phyloP scores from a whole-genome alignment of 1,140 invertebrate species.

The Lordiphosa collinella region DNA sequence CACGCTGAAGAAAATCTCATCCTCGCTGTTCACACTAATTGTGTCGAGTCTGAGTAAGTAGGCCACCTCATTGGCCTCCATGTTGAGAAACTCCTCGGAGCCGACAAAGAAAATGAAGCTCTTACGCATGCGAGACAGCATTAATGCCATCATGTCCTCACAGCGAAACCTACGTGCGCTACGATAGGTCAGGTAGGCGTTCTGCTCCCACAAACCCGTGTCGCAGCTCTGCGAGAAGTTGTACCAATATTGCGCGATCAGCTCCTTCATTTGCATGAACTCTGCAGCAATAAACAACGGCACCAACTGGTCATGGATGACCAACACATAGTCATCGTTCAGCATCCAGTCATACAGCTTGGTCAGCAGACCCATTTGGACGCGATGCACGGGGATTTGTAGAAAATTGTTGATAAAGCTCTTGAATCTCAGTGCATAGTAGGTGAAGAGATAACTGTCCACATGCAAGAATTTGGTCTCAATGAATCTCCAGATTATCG shows the following conservation, averaged over 20 bases:
- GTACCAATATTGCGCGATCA: slow-evolving; percentile 24
- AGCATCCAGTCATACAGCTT: slow-evolving; percentile 42
- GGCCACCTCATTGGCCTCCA: slow-evolving; percentile 12
- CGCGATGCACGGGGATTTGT: slow-evolving; percentile 14
- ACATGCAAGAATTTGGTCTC: slow-evolving; percentile 14
- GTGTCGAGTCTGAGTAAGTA: slow-evolving; percentile 9
- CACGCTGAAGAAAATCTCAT: slow-evolving; percentile 39
- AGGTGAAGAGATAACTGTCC: slow-evolving; percentile 22
- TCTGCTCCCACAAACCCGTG: slow-evolving; percentile 9
- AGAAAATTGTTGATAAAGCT: neutral
- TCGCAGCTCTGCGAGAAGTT: neutral
- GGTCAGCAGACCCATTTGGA: slow-evolving; percentile 5
- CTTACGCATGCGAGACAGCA: slow-evolving; percentile 13
- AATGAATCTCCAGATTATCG: slow-evolving; percentile 30
- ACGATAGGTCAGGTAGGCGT: slow-evolving; percentile 17
- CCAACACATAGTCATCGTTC: neutral
- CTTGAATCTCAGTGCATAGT: neutral
- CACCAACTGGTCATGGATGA: slow-evolving; percentile 1
- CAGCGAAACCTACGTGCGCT: neutral
- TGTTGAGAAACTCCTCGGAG: slow-evolving; percentile 14
- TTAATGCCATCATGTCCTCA: slow-evolving; percentile 16
- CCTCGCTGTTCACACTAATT: slow-evolving; percentile 37
- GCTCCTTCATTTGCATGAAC: slow-evolving; percentile 4
- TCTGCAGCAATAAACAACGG: slow-evolving; percentile 7
- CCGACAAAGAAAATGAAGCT: slow-evolving; percentile 28